Percentiles rank a stretch among this genome's conserved stretches.
These are phyloP conservation scores for Megaustenia siamemsis DNA, from an alignment of 2,888 invertebrate genomes.

Conservation along the genomic window DNA sequence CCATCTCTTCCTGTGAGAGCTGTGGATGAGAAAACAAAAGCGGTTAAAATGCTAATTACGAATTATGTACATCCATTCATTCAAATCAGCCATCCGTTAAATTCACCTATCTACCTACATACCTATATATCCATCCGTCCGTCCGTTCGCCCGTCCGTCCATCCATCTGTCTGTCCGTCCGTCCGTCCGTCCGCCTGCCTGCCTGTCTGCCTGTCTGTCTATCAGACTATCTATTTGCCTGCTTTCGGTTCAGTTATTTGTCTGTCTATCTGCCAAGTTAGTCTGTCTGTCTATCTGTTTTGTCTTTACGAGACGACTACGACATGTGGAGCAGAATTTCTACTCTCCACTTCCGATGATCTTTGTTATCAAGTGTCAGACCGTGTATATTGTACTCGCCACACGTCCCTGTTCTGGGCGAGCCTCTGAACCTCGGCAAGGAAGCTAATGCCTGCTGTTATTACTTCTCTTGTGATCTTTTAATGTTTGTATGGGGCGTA, in stretches of 20 bases:
- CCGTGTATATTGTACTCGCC: too few relatives aligned
- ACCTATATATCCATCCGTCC: not conserved
- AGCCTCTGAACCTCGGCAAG: too few relatives aligned
- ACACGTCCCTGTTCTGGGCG: too few relatives aligned
- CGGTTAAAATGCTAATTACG: too few relatives aligned
- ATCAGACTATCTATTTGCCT: not conserved
- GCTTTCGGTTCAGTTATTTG: not conserved
- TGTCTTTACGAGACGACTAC: too few relatives aligned
- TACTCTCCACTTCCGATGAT: not conserved
- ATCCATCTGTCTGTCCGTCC: not conserved
- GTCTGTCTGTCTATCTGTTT: too few relatives aligned
- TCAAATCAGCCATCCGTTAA: too few relatives aligned
- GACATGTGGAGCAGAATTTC: not conserved
- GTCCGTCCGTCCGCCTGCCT: not conserved
- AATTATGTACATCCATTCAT: too few relatives aligned
- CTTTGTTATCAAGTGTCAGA: too few relatives aligned
- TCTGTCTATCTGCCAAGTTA: not conserved
- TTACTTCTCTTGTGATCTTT: not conserved
- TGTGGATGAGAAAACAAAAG: not conserved
- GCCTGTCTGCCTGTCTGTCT: not conserved
- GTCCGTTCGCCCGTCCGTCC: not conserved
- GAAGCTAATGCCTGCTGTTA: not conserved
- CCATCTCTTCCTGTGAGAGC: slow-evolving; percentile 13
- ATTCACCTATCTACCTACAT: not conserved
- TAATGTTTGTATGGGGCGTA: not conserved